Evolutionary conservation across 2,888 invertebrate genomes (phyloP).

Genomic region (Apamea sordens): DNA sequence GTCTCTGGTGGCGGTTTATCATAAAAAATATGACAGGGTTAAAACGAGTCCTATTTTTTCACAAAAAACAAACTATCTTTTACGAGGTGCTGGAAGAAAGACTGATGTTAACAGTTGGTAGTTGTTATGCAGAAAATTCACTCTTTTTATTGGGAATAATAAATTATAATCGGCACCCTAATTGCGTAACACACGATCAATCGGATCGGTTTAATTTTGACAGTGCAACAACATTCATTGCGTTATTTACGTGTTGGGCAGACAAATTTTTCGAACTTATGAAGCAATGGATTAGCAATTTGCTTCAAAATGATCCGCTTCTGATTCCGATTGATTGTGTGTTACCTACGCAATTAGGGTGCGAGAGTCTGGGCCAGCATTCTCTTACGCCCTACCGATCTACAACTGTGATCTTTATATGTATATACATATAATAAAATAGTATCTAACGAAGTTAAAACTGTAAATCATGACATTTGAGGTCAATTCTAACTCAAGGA

Average conservation of each 20-base stretch:
- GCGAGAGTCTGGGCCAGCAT: too few relatives aligned
- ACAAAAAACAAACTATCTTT: constrained; percentile 21
- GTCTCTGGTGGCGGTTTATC: constrained; percentile 7
- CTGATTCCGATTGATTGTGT: too few relatives aligned
- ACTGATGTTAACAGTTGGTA: background rate
- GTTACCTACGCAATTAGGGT: too few relatives aligned
- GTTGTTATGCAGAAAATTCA: background rate
- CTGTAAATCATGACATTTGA: background rate
- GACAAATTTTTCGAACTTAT: too few relatives aligned
- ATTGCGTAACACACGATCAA: too few relatives aligned
- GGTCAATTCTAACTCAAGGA: background rate
- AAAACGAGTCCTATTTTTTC: constrained; percentile 20
- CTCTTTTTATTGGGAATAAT: background rate
- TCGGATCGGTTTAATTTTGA: too few relatives aligned
- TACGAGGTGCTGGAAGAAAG: background rate
- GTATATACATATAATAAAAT: too few relatives aligned
- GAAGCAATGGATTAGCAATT: too few relatives aligned
- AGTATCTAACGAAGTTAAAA: too few relatives aligned
- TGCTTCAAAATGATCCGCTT: too few relatives aligned
- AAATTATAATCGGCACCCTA: background rate
- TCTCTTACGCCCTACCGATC: background rate
- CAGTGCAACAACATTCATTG: too few relatives aligned
- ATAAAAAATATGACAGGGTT: constrained; percentile 36
- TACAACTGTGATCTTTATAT: background rate
- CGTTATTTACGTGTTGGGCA: too few relatives aligned